Conservation (phyloP, 2,888 invertebrate species). For the Oegoconia quadripuncta region DNA sequence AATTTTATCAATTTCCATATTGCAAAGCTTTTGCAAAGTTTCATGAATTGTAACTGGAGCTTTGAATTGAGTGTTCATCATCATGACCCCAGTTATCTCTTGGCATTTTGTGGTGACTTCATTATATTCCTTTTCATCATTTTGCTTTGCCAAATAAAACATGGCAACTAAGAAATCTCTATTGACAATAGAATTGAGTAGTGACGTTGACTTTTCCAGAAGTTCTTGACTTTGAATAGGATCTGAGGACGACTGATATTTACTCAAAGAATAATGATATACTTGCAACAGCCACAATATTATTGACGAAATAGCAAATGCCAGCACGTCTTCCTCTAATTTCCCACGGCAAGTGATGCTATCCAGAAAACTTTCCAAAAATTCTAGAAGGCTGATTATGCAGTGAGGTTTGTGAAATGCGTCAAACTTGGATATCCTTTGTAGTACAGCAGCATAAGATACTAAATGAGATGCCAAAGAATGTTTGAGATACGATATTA, state of each 20-base stretch:
- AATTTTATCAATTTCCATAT: conserved; percentile 81
- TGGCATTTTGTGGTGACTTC: conserved; percentile 87
- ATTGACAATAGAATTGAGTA: conserved; percentile 83
- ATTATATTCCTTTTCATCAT: conserved; percentile 83
- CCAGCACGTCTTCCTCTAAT: conserved; percentile 92
- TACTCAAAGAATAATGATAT: conserved; percentile 74
- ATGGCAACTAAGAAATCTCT: conserved; percentile 89
- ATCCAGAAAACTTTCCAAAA: conserved; percentile 85
- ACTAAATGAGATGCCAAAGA: conserved; percentile 94
- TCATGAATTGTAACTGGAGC: conserved; percentile 79
- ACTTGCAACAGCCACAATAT: conserved; percentile 91
- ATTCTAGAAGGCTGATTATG: conserved; percentile 90
- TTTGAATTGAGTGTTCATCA: conserved; percentile 78
- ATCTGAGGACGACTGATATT: conserved; percentile 66
- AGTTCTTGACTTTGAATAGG: conserved; percentile 79
- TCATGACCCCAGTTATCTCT: conserved; percentile 82
- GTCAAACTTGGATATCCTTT: conserved; percentile 93
- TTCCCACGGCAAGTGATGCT: conserved; percentile 86
- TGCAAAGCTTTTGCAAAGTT: conserved; percentile 79
- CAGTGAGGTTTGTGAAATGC: conserved; percentile 93
- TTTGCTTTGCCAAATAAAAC: conserved; percentile 90
- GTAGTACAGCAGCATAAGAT: conserved; percentile 93
- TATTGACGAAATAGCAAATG: conserved; percentile 89
- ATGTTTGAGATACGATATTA: conserved; percentile 95
- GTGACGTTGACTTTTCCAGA: conserved; percentile 83